Percentiles rank a stretch among this genome's conserved stretches.
Evolutionary conservation across 2,113 vertebrate species (phyloP).

Genomic region (Passer domesticus): DNA sequence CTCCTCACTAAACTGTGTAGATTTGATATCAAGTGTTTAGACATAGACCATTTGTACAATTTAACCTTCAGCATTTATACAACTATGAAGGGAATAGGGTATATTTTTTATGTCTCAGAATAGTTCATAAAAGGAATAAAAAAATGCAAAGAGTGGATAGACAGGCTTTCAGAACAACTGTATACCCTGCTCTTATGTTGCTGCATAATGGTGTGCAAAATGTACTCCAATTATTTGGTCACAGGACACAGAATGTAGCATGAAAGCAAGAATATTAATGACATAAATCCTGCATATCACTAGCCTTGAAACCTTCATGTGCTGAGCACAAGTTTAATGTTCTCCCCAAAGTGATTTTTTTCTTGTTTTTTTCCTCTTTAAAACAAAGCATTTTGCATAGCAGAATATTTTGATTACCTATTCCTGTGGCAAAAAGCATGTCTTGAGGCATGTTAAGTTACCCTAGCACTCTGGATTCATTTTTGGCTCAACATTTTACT

Average conservation of each 20-base stretch:
- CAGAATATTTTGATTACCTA: neutral
- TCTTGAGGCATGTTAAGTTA: neutral
- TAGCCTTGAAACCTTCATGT: slow-evolving; percentile 24
- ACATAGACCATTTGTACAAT: slow-evolving; percentile 44
- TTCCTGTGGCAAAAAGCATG: neutral
- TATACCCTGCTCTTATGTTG: neutral
- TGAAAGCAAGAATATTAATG: slow-evolving; percentile 36
- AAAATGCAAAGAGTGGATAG: slow-evolving; percentile 53
- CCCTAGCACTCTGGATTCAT: neutral
- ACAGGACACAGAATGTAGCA: neutral
- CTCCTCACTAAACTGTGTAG: neutral
- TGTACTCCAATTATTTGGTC: slow-evolving; percentile 35
- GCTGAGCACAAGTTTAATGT: neutral
- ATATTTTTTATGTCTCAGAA: slow-evolving; percentile 50
- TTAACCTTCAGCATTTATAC: slow-evolving; percentile 56
- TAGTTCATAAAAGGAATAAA: slow-evolving; percentile 65
- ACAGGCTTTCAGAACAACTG: slow-evolving; percentile 32
- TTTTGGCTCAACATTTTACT: slow-evolving; percentile 52
- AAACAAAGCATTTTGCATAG: neutral
- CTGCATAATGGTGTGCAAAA: slow-evolving; percentile 56
- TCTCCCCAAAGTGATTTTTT: neutral
- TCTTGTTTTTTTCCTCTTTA: neutral
- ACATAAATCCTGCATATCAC: slow-evolving; percentile 3
- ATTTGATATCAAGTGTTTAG: slow-evolving; percentile 26
- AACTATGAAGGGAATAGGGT: slow-evolving; percentile 44